Evolutionary conservation across 2,888 invertebrate species (phyloP), one percentile per base, ranked within the genome.

Genomic region (Tholera decimalis): DNA sequence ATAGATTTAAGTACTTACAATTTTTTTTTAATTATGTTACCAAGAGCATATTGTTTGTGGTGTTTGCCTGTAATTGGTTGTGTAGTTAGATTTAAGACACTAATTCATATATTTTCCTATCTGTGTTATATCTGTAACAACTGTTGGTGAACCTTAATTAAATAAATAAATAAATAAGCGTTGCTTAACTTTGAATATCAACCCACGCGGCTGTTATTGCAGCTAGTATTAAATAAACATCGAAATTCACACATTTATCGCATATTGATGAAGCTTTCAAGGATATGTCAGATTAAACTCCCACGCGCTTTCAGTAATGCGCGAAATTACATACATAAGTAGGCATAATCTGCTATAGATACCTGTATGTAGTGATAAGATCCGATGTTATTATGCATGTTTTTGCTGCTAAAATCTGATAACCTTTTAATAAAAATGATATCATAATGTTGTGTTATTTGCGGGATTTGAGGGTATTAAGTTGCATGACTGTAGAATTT

Each of bases 351-450:
- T 20, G 4, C 1, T n/a, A 22, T 43, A 64, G 71, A 65, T 65
- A 49, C 4, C 20, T 18, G 13, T 6, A 18, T 20, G 5, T 28
- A 7, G 13, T 22, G 77, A 72, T 77, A 72, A 71, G 35, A 22
- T 35, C 5, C 22, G 4, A 33, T 76, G 55, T 69, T 55, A 69
- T 51, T 44, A 43, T 51, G 55, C 77, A 56, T 60, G 61, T 47
- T 47, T 44, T 68, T 28, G 35, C 26, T 46, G 11, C 54, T 58
- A 20, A 76, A 75, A 57, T 68, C 76, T 54, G 76, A 75, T 71
- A 76, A 71, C 41, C 3, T 41, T 46, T 18, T 18, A 54, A 76
- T 76, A 59, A 60, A 53, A 26, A 46, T 44, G 15, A 46, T 37
- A 46, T 58, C 30, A 58, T 37, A 11, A 9, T 8, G 37, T 33